Conservation (phyloP, 2,797 vertebrate genomes). For the Momotus momota region DNA sequence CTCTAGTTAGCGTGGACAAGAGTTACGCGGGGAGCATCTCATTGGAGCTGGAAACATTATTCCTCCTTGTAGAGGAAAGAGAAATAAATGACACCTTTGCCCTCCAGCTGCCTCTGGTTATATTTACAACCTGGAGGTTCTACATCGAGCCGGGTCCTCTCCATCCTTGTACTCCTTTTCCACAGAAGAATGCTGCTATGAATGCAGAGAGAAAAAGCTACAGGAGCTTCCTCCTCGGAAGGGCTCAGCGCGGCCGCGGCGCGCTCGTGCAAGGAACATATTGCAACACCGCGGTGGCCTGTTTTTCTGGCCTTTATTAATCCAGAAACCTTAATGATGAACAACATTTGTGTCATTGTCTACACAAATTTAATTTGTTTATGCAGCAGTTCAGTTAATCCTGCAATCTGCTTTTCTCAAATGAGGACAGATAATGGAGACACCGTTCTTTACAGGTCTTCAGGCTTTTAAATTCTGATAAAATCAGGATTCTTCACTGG, state of each 20-base stretch:
- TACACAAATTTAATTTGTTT: slow-evolving; percentile 89
- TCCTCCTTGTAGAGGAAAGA: neutral
- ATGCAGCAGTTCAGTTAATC: slow-evolving; percentile 88
- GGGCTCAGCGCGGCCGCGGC: slow-evolving; percentile 50
- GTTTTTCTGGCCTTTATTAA: slow-evolving; percentile 85
- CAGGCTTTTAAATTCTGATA: slow-evolving; percentile 91
- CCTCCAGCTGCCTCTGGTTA: neutral
- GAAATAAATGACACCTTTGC: neutral
- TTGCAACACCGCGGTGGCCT: slow-evolving; percentile 72
- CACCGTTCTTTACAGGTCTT: slow-evolving; percentile 83
- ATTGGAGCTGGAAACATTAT: neutral
- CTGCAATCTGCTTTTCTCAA: slow-evolving; percentile 91
- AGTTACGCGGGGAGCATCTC: neutral
- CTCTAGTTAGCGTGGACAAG: neutral
- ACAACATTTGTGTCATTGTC: slow-evolving; percentile 86
- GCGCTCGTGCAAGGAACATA: slow-evolving; percentile 57
- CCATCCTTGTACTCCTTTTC: slow-evolving; percentile 1
- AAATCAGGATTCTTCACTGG: slow-evolving; percentile 94
- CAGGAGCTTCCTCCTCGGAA: slow-evolving; percentile 24
- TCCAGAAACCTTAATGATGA: slow-evolving; percentile 85
- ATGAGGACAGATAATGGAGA: slow-evolving; percentile 86
- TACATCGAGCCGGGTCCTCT: neutral
- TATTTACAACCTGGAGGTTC: neutral
- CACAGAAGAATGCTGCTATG: slow-evolving; percentile 24
- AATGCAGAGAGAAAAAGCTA: slow-evolving; percentile 36